phyloP scores from a whole-genome alignment of 2,888 invertebrate species.

The Cheilosia vernalis region DNA sequence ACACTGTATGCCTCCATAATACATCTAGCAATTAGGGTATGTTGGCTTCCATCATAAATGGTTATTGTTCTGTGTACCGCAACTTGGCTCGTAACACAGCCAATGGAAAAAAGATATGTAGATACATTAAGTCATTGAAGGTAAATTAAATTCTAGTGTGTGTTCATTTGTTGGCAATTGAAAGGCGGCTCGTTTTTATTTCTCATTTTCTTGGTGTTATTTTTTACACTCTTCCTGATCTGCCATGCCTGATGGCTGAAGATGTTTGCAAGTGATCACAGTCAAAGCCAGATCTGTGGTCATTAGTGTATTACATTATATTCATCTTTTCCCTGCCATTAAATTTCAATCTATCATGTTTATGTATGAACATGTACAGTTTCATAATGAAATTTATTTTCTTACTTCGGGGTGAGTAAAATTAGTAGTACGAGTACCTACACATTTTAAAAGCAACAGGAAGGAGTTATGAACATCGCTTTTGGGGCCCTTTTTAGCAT shows the following conservation, averaged over 20 bases:
- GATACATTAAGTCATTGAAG: slow-evolving; percentile 66
- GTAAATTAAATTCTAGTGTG: slow-evolving; percentile 45
- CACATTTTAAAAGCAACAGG: too few relatives aligned
- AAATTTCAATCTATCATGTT: slow-evolving; percentile 62
- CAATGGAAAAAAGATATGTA: slow-evolving; percentile 29
- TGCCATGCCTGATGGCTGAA: slow-evolving; percentile 13
- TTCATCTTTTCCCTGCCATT: slow-evolving; percentile 27
- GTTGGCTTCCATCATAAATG: slow-evolving; percentile 61
- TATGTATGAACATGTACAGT: neutral
- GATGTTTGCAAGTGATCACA: slow-evolving; percentile 50
- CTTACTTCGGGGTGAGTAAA: neutral
- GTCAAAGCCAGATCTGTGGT: slow-evolving; percentile 37
- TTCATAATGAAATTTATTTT: neutral
- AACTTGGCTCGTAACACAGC: neutral
- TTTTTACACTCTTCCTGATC: slow-evolving; percentile 19
- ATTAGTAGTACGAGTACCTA: too few relatives aligned
- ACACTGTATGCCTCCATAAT: slow-evolving; percentile 42
- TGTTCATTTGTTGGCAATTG: slow-evolving; percentile 57
- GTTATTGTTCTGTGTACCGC: slow-evolving; percentile 51
- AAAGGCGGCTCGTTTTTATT: slow-evolving; percentile 19
- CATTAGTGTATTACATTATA: slow-evolving; percentile 59
- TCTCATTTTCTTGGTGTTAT: slow-evolving; percentile 22
- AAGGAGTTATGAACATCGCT: too few relatives aligned
- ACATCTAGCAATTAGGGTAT: slow-evolving; percentile 63
- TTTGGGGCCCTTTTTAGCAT: too few relatives aligned